Percentiles rank a stretch among this genome's conserved stretches.
Conservation (phyloP, 23 tunicate species). For the Clavelina lepadiformis region DNA sequence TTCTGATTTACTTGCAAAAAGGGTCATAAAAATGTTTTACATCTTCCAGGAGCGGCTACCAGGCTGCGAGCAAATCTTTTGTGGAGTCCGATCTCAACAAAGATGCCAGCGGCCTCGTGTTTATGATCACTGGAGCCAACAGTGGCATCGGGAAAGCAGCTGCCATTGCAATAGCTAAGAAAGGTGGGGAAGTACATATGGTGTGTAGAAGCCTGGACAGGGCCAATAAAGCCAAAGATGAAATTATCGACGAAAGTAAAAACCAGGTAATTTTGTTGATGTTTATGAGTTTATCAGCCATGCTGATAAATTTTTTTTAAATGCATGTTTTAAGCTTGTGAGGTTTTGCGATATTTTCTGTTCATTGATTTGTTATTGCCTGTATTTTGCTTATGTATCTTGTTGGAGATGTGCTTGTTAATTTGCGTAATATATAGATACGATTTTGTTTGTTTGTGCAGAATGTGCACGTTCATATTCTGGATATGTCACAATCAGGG, state of each 20-base stretch:
- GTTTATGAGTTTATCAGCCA: no score
- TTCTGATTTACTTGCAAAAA: neutral
- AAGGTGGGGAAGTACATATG: constrained; percentile 78
- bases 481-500: constrained; percentile 62
- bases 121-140: constrained; percentile 86
- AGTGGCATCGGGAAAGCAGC: constrained; percentile 90
- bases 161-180: constrained; percentile 56
- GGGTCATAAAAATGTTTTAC: neutral
- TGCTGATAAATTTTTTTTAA: no score
- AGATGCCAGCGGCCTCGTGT: constrained; percentile 29
- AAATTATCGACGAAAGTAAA: constrained; percentile 50
- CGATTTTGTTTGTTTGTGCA: constrained; percentile 9
- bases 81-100: constrained; percentile 38
- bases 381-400: neutral
- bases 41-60: constrained; percentile 49
- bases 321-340: no score
- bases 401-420: constrained; percentile 1
- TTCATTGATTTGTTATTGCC: no score
- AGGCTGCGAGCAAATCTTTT: constrained; percentile 62
- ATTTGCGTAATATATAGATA: neutral
- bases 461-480: constrained; percentile 71
- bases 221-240: constrained; percentile 72
- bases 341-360: no score
- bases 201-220: constrained; percentile 81
- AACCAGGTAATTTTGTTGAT: constrained; percentile 31